Evolutionary conservation across 2,797 vertebrate genomes (phyloP).

Genomic region (Lepilemur ruficaudatus): DNA sequence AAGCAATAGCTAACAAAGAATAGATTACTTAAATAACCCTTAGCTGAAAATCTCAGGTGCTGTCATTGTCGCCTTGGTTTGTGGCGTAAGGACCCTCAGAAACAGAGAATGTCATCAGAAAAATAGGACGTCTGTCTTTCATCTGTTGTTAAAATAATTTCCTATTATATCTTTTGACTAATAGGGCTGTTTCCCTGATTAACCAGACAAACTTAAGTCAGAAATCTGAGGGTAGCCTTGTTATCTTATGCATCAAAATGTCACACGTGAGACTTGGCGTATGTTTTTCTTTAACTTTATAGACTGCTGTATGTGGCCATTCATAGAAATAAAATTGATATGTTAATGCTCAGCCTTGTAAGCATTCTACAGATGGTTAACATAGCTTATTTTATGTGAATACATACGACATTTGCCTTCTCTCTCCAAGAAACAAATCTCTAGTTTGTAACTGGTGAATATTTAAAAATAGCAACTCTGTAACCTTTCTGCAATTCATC

Average conservation of each 20-base stretch:
- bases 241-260: background rate
- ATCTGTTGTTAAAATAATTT: background rate
- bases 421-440: background rate
- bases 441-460: background rate
- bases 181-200: background rate
- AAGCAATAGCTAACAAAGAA: background rate
- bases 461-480: background rate
- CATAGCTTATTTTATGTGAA: background rate
- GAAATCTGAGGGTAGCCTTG: background rate
- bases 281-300: background rate
- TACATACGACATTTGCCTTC: background rate
- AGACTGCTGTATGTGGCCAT: background rate
- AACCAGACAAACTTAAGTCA: background rate
- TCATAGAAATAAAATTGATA: background rate
- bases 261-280: background rate
- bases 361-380: background rate
- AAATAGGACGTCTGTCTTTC: background rate
- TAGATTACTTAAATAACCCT: background rate
- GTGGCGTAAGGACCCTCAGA: background rate
- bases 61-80: background rate
- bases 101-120: background rate
- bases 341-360: background rate
- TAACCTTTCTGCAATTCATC: background rate
- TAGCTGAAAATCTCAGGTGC: background rate
- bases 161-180: background rate